A percentile compares a stretch with the other conserved stretches of the same genome.
These are phyloP conservation scores for Phorcus lineatus DNA, from an alignment of 2,888 invertebrate species.

Conservation along the genomic window DNA sequence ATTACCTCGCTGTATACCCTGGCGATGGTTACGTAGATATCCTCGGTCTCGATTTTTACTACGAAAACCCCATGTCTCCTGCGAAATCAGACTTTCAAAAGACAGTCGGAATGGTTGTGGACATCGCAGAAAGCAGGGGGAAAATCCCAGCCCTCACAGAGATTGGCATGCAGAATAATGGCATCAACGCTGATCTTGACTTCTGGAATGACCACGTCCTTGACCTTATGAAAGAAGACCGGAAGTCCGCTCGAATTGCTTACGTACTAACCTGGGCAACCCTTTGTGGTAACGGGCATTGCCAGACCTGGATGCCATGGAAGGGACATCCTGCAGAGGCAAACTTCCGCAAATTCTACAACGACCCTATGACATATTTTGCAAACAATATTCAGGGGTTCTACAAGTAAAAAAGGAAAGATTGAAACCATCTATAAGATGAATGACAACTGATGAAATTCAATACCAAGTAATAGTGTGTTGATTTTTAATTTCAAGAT, in stretches of 20 bases:
- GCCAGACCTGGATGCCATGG: slow-evolving; percentile 32
- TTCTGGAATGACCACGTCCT: slow-evolving; percentile 43
- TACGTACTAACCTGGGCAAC: slow-evolving; percentile 43
- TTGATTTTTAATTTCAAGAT: too few relatives aligned
- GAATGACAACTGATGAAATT: too few relatives aligned
- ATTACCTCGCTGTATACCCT: slow-evolving; percentile 40
- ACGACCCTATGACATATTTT: slow-evolving; percentile 24
- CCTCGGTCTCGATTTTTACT: slow-evolving; percentile 42
- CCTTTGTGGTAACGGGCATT: slow-evolving; percentile 28
- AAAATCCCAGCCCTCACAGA: slow-evolving; percentile 44
- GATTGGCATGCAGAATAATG: slow-evolving; percentile 34
- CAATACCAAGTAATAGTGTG: too few relatives aligned
- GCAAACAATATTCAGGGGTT: not conserved
- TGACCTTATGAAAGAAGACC: slow-evolving; percentile 14
- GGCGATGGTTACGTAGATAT: slow-evolving; percentile 43
- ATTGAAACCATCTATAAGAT: too few relatives aligned
- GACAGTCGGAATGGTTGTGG: slow-evolving; percentile 21
- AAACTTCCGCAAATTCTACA: slow-evolving; percentile 32
- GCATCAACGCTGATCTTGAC: slow-evolving; percentile 30
- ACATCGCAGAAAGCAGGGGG: slow-evolving; percentile 31
- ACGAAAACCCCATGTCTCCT: slow-evolving; percentile 9
- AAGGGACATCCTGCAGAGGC: slow-evolving; percentile 35
- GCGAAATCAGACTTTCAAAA: slow-evolving; percentile 14
- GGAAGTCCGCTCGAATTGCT: slow-evolving; percentile 20
- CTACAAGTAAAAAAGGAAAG: not conserved